Evolutionary conservation across 2,888 invertebrate genomes (phyloP), one percentile per base, ranked within the genome.

Genomic region (Heliconius ismenius): DNA sequence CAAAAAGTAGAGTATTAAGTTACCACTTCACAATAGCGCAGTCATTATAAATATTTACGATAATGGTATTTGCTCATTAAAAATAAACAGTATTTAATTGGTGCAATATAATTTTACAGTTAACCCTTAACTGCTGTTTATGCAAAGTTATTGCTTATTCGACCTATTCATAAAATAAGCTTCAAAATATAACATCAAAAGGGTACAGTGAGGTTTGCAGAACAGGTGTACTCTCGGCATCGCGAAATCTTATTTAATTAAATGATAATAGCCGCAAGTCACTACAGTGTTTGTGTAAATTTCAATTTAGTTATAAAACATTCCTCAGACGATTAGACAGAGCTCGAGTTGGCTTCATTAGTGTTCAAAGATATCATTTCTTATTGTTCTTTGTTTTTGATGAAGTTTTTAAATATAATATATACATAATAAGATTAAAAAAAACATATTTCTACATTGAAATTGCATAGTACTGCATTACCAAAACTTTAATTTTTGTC

Each of bases 261-360:
- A 93, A 93, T 91, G 89, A 93, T 92, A 93, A 93, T 90, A 93
- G 87, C 91, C 92, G 88, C 90, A 90, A 92, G 93, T 91, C 85
- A 89, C 85, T 84, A 84, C 86, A 86, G 87, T 92, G 91, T 92
- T 93, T 92, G 92, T 92, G 92, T 90, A 90, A 92, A 92, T 93
- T 91, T 89, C 73, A 85, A 90, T 89, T 91, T 86, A 84, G 90
- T 89, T 91, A 89, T 89, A 87, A 88, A 86, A 89, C 88, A 89
- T 87, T 88, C 86, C 84, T 85, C 87, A 85, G 86, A 86, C 89
- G 89, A 92, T 90, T 89, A 90, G 86, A 83, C 81, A 82, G 82
- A 83, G 83, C 82, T 86, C 85, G 84, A 83, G 82, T 85, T 82
- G 85, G 86, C 83, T 88, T 87, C 84, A 84, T 86, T 87, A 84